phyloP scores from a whole-genome alignment of 2,797 vertebrate species.

The Hemitrygon akajei region DNA sequence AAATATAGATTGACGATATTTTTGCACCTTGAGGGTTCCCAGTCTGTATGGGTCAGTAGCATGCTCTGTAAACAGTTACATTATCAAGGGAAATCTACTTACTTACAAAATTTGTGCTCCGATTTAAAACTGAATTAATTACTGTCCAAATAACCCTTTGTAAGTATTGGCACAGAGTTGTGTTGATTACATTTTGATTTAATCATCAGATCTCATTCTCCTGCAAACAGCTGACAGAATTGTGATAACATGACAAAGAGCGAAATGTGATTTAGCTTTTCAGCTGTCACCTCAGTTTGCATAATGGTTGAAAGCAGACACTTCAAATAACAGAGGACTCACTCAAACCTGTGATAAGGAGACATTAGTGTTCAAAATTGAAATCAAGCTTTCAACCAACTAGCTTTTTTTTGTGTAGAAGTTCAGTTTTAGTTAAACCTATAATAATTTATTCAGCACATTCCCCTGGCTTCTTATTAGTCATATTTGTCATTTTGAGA shows the following conservation, averaged over 20 bases:
- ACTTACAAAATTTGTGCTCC: not conserved
- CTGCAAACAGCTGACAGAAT: not conserved
- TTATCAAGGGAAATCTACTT: not conserved
- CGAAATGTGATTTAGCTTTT: not conserved
- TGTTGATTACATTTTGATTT: not conserved
- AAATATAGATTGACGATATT: not conserved
- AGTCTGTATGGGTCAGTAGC: not conserved
- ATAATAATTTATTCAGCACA: not conserved
- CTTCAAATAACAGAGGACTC: not conserved
- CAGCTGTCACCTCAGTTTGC: not conserved
- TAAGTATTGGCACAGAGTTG: not conserved
- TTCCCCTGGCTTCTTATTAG: not conserved
- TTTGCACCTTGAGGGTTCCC: not conserved
- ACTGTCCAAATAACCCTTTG: not conserved
- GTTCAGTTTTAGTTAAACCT: not conserved
- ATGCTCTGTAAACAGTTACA: not conserved
- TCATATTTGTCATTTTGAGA: not conserved
- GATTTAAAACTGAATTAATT: conserved; percentile 22
- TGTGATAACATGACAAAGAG: conserved; percentile 29
- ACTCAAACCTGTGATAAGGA: not conserved
- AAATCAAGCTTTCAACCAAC: not conserved
- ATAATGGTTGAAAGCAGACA: conserved; percentile 13
- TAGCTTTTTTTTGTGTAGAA: not conserved
- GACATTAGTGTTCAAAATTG: not conserved
- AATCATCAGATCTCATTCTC: conserved; percentile 6